Base-by-base conservation (phyloP, 2,888 invertebrate species). In the Parnassius orleans region DNA sequence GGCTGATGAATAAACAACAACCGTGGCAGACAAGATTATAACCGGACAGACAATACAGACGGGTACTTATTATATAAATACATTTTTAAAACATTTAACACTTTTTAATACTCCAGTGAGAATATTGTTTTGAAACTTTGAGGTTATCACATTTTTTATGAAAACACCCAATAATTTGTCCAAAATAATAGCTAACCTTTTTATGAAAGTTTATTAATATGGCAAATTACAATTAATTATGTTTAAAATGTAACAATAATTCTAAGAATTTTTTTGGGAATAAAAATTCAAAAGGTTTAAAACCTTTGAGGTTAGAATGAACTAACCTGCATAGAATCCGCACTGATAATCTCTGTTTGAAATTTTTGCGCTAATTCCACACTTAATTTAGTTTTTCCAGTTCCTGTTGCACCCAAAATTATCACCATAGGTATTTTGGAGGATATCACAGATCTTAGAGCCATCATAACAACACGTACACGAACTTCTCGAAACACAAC, bases 241-340 rank as follows among this genome's bases (percentile, higher is more conserved):
- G 7, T 33, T 7, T 7, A 33, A 33, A 3, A 33, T 24, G 3
- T 3, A 3, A 3, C 24, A 24, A 24, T 24, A 24, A 24, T 24
- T 24, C 24, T 24, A 24, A 24, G 24, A 24, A 24, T 3, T 3
- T 24, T 24, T 3, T 24, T n/a, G 24, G 3, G 24, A 24, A 24
- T 24, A 33, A 3, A 24, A 5, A 24, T 33, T 33, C 5, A 33
- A 33, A 24, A 33, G 33, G 33, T 33, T 48, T 48, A 41, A 57
- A 47, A 47, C 14, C 14, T 58, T 57, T 47, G 46, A 53, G 59
- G 53, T 59, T 59, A 59, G 11, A 41, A 48, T 48, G 19, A 44
- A 74, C 78, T 72, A 79, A 98, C 98, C 95, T 99, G 99, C 98
- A 99, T 99, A 19, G 99, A 98, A 94, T 99, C 99, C 0, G 99